Evolutionary conservation across 2,797 vertebrate species (phyloP).

Genomic region (Luscinia megarhynchos): DNA sequence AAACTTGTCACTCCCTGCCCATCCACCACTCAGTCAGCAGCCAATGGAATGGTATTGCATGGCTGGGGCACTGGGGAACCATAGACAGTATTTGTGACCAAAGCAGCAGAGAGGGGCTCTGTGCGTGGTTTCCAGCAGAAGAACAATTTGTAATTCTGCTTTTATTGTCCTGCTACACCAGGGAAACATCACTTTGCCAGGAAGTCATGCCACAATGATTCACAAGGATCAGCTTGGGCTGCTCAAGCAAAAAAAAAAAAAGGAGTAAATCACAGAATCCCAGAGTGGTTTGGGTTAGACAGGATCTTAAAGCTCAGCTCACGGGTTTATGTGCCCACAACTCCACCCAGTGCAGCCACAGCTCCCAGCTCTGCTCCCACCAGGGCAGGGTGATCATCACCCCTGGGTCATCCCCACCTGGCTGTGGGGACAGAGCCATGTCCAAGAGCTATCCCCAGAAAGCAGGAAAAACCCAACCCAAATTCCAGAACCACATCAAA

Average conservation of each 20-base stretch:
- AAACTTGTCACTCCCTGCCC: neutral
- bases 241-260: neutral
- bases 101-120: neutral
- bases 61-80: neutral
- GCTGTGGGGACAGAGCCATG: rapidly evolving
- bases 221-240: neutral
- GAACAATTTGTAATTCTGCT: neutral
- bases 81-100: neutral
- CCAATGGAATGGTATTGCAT: rapidly evolving
- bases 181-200: neutral
- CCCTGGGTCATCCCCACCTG: neutral
- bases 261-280: neutral
- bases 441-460: rapidly evolving
- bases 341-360: neutral
- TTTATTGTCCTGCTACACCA: neutral
- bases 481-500: neutral
- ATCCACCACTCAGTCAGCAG: rapidly evolving
- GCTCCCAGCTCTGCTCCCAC: neutral
- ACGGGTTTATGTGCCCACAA: neutral
- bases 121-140: neutral
- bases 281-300: neutral
- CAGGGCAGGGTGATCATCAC: rapidly evolving
- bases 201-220: neutral
- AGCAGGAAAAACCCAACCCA: neutral
- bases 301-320: neutral